phyloP scores from a whole-genome alignment of 2,113 vertebrate genomes.

The Aspidoscelis tigris region DNA sequence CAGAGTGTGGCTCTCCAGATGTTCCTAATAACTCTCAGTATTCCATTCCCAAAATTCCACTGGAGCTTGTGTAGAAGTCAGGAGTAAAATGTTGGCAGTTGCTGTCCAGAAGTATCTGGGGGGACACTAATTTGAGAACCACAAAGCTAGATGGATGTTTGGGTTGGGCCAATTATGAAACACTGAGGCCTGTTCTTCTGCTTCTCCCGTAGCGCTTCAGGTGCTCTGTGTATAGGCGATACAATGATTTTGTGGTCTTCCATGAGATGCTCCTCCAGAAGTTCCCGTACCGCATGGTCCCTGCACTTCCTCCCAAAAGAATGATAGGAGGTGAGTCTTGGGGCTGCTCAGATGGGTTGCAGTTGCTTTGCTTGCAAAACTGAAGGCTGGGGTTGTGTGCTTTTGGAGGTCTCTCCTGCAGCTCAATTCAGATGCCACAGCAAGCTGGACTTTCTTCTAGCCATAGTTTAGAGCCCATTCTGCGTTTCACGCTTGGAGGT shows the following conservation, averaged over 20 bases:
- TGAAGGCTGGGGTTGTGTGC: not conserved
- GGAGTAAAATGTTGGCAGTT: too few relatives aligned
- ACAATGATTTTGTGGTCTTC: slow-evolving; percentile 96
- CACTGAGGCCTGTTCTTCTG: not conserved
- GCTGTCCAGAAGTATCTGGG: too few relatives aligned
- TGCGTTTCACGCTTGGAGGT: too few relatives aligned
- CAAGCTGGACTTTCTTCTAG: not conserved
- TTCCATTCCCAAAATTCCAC: too few relatives aligned
- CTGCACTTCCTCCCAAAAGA: slow-evolving; percentile 92
- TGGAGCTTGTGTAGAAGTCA: too few relatives aligned
- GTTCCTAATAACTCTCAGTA: too few relatives aligned
- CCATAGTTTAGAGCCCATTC: not conserved
- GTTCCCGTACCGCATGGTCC: slow-evolving; percentile 94
- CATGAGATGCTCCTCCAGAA: slow-evolving; percentile 93
- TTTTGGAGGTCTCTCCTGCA: accelerated
- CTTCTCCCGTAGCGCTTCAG: slow-evolving; percentile 79
- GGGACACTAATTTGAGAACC: too few relatives aligned
- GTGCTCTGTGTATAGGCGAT: slow-evolving; percentile 89
- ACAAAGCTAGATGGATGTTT: too few relatives aligned
- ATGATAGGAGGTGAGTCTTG: slow-evolving; percentile 88
- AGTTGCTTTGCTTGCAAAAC: not conserved
- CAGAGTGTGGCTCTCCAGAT: too few relatives aligned
- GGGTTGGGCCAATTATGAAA: not conserved
- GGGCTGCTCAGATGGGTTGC: not conserved
- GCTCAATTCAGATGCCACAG: not conserved